These are phyloP conservation scores for Phalacrocorax pelagicus DNA, from an alignment of 2,113 vertebrate species.

Conservation along the genomic window DNA sequence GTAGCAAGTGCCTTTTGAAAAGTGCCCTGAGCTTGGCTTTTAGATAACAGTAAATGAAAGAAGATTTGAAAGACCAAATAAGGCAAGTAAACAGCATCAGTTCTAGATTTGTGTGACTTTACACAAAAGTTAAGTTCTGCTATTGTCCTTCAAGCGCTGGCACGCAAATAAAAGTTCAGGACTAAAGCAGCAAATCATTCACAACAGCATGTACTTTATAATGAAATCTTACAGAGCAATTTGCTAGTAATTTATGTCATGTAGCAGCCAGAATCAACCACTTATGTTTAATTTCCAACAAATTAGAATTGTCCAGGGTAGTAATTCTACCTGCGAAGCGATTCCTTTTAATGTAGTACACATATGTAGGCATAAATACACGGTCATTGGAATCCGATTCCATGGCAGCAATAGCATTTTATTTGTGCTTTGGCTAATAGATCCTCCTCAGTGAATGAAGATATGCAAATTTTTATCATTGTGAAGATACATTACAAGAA, in stretches of 20 bases:
- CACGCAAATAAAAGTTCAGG: neutral
- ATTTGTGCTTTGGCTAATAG: neutral
- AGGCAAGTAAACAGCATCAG: neutral
- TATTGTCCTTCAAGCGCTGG: neutral
- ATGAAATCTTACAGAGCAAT: conserved; percentile 42
- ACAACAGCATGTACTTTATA: neutral
- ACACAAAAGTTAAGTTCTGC: neutral
- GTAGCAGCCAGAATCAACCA: conserved; percentile 14
- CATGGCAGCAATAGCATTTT: neutral
- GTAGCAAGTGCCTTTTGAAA: neutral
- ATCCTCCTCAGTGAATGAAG: neutral
- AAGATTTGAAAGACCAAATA: neutral
- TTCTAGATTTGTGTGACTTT: neutral
- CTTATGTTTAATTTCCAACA: conserved; percentile 23
- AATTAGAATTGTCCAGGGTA: conserved; percentile 4
- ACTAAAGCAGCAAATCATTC: neutral
- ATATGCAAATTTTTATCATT: conserved; percentile 7
- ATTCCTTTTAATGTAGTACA: neutral
- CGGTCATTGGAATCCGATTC: neutral
- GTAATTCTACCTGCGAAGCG: neutral
- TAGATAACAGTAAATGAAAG: neutral
- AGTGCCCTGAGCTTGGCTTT: neutral
- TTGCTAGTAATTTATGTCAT: conserved; percentile 24
- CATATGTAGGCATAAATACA: neutral
- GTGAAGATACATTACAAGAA: conserved; percentile 13